phyloP scores from a whole-genome alignment of 2,113 vertebrate genomes.

The Eonycteris spelaea region DNA sequence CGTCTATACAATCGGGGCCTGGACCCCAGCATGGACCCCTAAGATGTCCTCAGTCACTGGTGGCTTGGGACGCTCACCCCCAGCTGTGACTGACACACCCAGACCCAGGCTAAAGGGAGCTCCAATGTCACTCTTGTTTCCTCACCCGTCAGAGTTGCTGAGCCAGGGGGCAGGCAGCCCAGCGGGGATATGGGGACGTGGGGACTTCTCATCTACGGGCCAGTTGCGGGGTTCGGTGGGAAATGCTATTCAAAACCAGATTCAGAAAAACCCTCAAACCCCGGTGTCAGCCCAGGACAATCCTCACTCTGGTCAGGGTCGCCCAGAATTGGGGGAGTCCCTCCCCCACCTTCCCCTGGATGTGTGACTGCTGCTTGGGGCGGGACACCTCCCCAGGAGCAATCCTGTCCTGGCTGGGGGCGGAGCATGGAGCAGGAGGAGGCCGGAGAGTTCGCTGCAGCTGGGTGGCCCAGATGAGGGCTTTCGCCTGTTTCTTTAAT shows the following conservation, averaged over 20 bases:
- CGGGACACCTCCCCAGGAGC: too few species aligned
- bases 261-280: accelerated
- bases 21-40: background rate
- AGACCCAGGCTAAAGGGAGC: too few species aligned
- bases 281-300: background rate
- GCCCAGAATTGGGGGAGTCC: background rate
- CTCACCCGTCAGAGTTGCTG: too few species aligned
- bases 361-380: background rate
- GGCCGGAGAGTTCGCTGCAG: background rate
- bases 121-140: accelerated
- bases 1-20: background rate
- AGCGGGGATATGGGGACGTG: background rate
- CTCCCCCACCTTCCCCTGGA: background rate
- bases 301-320: background rate
- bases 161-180: too few species aligned
- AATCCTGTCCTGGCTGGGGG: background rate
- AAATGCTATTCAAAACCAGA: background rate
- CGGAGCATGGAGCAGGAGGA: background rate
- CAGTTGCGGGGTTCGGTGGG: background rate
- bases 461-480: background rate
- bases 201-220: too few species aligned
- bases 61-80: background rate
- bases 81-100: background rate
- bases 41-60: accelerated
- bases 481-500: background rate